Evolutionary conservation across 1,140 invertebrate genomes (phyloP).

Genomic region (Colletes latitarsis): DNA sequence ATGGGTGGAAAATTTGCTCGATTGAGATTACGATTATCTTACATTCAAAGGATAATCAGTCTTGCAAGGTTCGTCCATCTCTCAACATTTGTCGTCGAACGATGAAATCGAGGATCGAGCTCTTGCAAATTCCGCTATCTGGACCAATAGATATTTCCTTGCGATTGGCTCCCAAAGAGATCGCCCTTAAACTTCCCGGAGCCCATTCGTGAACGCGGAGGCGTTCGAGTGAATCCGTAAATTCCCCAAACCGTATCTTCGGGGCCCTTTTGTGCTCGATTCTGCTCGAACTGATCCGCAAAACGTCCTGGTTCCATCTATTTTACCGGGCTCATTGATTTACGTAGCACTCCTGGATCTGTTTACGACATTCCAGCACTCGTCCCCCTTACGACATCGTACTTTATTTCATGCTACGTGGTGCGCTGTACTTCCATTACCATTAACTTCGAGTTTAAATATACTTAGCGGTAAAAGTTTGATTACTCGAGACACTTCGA

Average conservation of each 20-base stretch:
- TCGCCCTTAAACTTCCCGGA: not conserved
- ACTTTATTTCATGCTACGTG: not conserved
- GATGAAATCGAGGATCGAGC: not conserved
- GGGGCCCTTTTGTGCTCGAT: not conserved
- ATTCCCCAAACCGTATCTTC: slow-evolving; percentile 32
- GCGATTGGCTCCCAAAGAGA: slow-evolving; percentile 41
- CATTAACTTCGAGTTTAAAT: too few species aligned
- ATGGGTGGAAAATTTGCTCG: too few species aligned
- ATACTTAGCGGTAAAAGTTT: too few species aligned
- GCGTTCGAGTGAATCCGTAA: slow-evolving; percentile 10
- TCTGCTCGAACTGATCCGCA: not conserved
- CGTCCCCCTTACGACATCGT: not conserved
- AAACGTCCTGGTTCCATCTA: slow-evolving; percentile 20
- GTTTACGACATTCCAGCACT: not conserved
- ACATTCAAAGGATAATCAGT: not conserved
- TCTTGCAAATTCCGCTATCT: not conserved
- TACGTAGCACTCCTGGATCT: not conserved
- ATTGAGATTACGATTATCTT: too few species aligned
- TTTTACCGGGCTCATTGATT: slow-evolving; percentile 14
- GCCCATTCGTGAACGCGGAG: too few species aligned
- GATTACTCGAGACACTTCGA: not conserved
- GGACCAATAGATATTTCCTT: slow-evolving; percentile 23
- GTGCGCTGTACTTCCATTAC: too few species aligned
- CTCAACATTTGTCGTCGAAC: not conserved
- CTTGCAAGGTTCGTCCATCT: too few species aligned